Conservation (phyloP, 2,113 vertebrate species). For the Papio anubis region DNA sequence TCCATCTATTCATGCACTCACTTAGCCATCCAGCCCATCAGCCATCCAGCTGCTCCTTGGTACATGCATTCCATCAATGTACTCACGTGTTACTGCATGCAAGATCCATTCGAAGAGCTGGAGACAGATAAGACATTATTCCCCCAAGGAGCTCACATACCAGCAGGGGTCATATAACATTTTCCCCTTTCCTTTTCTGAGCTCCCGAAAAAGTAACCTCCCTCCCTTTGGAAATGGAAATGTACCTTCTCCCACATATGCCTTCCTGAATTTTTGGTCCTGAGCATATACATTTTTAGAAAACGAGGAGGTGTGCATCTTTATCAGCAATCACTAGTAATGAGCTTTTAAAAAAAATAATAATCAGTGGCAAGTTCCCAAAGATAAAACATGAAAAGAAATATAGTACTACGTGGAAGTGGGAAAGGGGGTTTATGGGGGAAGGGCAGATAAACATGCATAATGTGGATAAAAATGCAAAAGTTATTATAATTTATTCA, state of each 20-base stretch:
- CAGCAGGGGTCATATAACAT: background rate
- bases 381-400: slow-evolving; percentile 54
- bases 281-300: background rate
- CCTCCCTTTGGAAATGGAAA: background rate
- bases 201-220: background rate
- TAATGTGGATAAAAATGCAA: slow-evolving; percentile 55
- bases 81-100: background rate
- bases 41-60: background rate
- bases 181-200: background rate
- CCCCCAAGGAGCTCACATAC: background rate
- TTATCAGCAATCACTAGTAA: slow-evolving; percentile 39
- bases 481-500: slow-evolving; percentile 74
- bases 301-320: background rate
- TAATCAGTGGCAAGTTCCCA: background rate
- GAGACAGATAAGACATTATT: background rate
- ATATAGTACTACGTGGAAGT: background rate
- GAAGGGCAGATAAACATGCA: slow-evolving; percentile 32
- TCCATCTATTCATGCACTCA: background rate
- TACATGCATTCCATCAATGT: background rate
- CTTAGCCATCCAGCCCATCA: background rate
- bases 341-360: background rate
- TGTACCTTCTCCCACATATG: background rate
- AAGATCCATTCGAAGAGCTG: background rate
- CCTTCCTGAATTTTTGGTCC: background rate
- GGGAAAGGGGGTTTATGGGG: background rate